Percentiles rank a stretch among this genome's conserved stretches.
These are phyloP conservation scores for Aegithalos caudatus DNA, from an alignment of 2,113 vertebrate species.

Conservation along the genomic window DNA sequence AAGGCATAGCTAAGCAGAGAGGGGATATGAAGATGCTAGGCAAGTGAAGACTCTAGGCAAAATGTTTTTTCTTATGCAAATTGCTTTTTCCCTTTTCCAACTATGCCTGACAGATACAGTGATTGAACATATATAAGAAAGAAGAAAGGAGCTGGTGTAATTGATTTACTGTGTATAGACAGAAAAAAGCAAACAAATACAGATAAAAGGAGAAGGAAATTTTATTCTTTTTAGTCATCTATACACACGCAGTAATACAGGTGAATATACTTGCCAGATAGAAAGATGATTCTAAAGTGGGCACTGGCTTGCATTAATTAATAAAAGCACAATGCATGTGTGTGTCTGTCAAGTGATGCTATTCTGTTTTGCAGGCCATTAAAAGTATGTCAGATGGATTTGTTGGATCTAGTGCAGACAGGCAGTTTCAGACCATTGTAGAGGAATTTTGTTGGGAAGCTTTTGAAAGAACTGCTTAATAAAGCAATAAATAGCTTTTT, in stretches of 20 bases:
- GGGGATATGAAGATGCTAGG: neutral
- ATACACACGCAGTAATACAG: neutral
- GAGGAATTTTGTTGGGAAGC: neutral
- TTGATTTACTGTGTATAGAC: neutral
- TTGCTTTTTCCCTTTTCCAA: neutral
- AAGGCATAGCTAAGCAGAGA: neutral
- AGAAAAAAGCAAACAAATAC: neutral
- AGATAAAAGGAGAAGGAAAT: neutral
- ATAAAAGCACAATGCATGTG: neutral
- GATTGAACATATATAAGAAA: neutral
- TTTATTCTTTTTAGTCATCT: neutral
- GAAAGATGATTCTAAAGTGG: neutral
- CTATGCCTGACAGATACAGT: neutral
- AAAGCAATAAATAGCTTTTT: constrained; percentile 36
- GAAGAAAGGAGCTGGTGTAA: neutral
- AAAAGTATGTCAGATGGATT: neutral
- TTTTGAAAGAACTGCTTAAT: constrained; percentile 20
- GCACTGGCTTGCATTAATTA: neutral
- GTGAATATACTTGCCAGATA: neutral
- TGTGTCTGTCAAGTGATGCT: neutral
- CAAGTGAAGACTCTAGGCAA: neutral
- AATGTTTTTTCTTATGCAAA: neutral
- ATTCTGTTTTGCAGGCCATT: neutral
- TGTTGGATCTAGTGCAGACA: neutral
- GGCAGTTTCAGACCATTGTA: neutral